Percentiles rank a stretch among this genome's conserved stretches.
Conservation (phyloP, 2,113 vertebrate species). For the Gasterosteus nipponicus region DNA sequence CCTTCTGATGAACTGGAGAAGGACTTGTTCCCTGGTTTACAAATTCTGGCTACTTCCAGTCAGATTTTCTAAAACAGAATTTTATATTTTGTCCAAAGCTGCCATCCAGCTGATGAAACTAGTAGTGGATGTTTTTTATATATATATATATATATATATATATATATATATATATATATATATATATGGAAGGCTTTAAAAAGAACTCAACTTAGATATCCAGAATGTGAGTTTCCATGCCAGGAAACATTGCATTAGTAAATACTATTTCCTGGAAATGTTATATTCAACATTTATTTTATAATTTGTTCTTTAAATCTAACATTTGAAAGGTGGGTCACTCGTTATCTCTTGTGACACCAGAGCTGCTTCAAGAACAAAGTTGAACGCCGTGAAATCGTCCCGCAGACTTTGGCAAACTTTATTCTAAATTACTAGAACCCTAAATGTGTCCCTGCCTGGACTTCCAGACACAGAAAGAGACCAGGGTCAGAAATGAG, state of each 20-base stretch:
- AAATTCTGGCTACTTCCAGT: background rate
- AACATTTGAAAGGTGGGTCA: conserved; percentile 24
- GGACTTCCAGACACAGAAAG: conserved; percentile 41
- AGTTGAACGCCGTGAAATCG: conserved; percentile 51
- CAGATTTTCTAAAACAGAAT: background rate
- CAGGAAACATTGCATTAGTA: background rate
- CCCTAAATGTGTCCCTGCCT: conserved; percentile 54
- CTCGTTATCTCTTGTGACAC: conserved; percentile 60
- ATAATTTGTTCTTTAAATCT: too few species aligned
- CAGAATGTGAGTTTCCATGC: background rate
- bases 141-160: too few species aligned
- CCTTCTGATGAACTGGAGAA: background rate
- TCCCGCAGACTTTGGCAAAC: conserved; percentile 53
- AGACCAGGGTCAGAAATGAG: conserved; percentile 11
- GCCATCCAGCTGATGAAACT: background rate
- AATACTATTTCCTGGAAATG: background rate
- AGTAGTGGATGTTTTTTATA: too few species aligned
- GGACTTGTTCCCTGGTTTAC: background rate
- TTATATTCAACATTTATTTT: background rate
- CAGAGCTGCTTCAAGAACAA: conserved; percentile 53
- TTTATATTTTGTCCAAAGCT: background rate
- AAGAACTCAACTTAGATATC: background rate
- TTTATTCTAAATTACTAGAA: conserved; percentile 73
- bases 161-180: too few species aligned
- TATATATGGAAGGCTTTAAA: background rate